Conservation (phyloP, 2,888 invertebrate genomes). For the Panzeria rudis region DNA sequence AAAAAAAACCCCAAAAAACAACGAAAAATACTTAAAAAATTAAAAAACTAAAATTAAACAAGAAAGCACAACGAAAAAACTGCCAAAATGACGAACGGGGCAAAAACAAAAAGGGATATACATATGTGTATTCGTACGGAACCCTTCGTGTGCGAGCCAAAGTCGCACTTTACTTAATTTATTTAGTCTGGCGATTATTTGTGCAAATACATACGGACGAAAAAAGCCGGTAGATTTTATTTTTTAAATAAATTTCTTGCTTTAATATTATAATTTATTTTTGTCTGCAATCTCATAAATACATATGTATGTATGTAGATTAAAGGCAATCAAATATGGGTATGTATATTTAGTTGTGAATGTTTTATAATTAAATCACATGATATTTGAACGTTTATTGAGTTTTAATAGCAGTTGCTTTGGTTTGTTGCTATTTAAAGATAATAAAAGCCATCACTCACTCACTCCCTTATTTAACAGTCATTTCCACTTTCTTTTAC, state of each 20-base stretch:
- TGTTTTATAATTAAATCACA: constrained; percentile 55
- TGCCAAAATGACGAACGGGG: no score
- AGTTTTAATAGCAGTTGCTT: constrained; percentile 1
- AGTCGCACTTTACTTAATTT: no score
- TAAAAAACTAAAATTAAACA: no score
- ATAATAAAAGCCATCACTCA: constrained; percentile 34
- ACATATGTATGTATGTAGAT: background rate
- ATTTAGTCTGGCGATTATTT: background rate
- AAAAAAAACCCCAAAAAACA: no score
- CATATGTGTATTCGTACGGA: no score
- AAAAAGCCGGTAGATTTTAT: constrained; percentile 26
- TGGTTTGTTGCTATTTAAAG: constrained; percentile 32
- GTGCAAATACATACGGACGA: constrained; percentile 5
- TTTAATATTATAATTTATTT: background rate
- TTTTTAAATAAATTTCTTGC: background rate
- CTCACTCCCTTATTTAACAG: background rate
- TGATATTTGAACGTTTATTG: constrained; percentile 37
- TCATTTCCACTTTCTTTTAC: constrained; percentile 4
- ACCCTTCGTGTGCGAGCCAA: no score
- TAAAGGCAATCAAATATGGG: constrained; percentile 21
- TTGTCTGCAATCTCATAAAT: background rate
- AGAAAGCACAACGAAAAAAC: no score
- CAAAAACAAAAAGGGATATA: no score
- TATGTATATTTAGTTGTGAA: background rate
- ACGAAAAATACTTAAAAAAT: no score